Base-by-base conservation (phyloP, 2,113 vertebrate genomes). In the Ictalurus furcatus region DNA sequence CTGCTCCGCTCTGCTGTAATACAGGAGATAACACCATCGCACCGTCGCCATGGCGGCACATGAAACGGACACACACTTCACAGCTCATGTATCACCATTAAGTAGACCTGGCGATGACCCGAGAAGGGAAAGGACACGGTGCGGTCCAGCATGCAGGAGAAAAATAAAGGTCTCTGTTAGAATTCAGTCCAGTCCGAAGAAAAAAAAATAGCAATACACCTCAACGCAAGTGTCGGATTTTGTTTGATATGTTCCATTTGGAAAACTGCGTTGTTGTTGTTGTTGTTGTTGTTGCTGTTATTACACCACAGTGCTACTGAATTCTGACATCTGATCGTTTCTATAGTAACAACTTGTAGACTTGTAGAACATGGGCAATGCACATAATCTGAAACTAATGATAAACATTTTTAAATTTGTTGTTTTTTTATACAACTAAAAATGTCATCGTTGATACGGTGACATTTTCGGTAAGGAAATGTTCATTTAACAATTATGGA, bases 41-140 rank as follows among this genome's bases (percentile, higher is more conserved):
- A 54, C 48, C 28, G 48, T 80, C 78, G 76, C 76, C 76, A 79
- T 79, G 44, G 44, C n/a, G 79, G 79, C 79, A 58, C 79, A 82
- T 82, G 80, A 82, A 82, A 84, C 81, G 63, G 21, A 84, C 37
- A 14, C 58, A 44, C 58, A 28, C 58, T 63, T 84, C 81, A 44
- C 81, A 84, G 81, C 81, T 84, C 81, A 84, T 84, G 58, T 63
- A 84, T 84, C 81, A 84, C 81, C 81, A 84, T 84, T 84, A 84
- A 61, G 23, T 34, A 63, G 81, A 63, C 81, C 81, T 25, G 37
- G 3, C 6, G 0, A 44, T 84, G 81, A 84, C 81, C 81, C 23
- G 21, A 25, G 59, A 40, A 84, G 81, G 28, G 28, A 63, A 84
- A 81, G 78, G 78, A 58, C 78, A 81, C 14, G 28, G 28, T 80